phyloP scores from a whole-genome alignment of 2,113 vertebrate genomes.

The Ophiodon elongatus region DNA sequence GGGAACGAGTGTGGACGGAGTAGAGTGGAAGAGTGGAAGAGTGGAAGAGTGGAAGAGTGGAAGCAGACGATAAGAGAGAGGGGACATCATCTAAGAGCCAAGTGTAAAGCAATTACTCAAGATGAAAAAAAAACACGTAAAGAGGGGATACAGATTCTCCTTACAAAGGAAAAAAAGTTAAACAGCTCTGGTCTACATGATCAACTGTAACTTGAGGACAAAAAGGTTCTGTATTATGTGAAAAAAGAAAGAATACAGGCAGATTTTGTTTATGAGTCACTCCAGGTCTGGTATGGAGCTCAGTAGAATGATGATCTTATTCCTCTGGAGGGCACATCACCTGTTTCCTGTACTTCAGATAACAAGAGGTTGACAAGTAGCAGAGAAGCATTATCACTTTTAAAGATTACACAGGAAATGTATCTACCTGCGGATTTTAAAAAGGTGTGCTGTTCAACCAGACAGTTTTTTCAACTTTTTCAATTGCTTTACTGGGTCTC shows the following conservation, averaged over 20 bases:
- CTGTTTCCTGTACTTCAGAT: conserved; percentile 51
- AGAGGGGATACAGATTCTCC: conserved; percentile 41
- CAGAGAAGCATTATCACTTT: conserved; percentile 38
- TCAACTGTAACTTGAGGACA: conserved; percentile 51
- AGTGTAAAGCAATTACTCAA: conserved; percentile 46
- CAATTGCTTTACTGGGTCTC: not conserved
- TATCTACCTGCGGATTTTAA: conserved; percentile 34
- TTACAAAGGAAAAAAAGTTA: conserved; percentile 26
- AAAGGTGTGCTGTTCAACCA: conserved; percentile 37
- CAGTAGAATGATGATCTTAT: conserved; percentile 31
- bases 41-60: conserved; percentile 41
- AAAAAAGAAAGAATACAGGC: conserved; percentile 55
- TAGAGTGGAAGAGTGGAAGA: conserved; percentile 23
- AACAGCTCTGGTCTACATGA: conserved; percentile 42
- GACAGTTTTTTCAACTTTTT: conserved; percentile 27
- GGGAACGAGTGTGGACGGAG: conserved; percentile 40
- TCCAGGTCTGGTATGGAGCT: conserved; percentile 20
- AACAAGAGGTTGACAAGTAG: conserved; percentile 48
- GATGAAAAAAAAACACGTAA: conserved; percentile 11
- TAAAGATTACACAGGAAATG: conserved; percentile 31
- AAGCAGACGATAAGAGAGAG: conserved; percentile 38
- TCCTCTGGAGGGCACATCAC: conserved; percentile 40
- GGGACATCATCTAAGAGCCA: conserved; percentile 34
- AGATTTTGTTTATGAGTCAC: conserved; percentile 66
- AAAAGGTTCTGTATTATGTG: conserved; percentile 55